Evolutionary conservation across 2,113 vertebrate genomes (phyloP).

Genomic region (Melanocharis versteri): DNA sequence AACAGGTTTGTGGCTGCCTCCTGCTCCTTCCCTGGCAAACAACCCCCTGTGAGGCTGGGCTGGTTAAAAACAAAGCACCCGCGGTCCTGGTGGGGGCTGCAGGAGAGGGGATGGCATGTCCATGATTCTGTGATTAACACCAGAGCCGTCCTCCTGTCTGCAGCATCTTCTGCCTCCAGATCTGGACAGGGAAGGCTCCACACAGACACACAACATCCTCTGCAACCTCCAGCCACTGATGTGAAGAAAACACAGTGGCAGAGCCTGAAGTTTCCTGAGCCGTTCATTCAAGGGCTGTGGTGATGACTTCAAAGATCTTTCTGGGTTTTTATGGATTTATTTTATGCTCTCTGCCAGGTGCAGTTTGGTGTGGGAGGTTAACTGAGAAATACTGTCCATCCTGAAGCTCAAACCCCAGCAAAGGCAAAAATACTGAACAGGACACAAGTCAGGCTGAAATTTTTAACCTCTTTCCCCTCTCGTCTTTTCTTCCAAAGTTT

Average conservation of each 20-base stretch:
- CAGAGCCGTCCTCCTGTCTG: background rate
- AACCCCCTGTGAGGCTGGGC: background rate
- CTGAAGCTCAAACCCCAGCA: background rate
- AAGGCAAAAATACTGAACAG: background rate
- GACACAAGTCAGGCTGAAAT: background rate
- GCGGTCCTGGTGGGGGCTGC: background rate
- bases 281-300: background rate
- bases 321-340: background rate
- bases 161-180: background rate
- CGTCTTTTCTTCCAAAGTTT: background rate
- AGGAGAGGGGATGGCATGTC: background rate
- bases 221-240: background rate
- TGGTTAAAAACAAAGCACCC: background rate
- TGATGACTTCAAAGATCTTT: background rate
- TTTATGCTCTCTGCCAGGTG: background rate
- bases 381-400: background rate
- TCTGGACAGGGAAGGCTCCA: background rate
- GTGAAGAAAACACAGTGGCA: background rate
- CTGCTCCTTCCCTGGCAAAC: background rate
- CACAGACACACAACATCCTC: background rate
- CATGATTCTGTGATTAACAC: background rate
- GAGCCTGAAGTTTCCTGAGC: background rate
- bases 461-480: background rate
- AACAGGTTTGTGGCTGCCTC: background rate
- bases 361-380: background rate